These are phyloP conservation scores for Tretioscincus oriximinensis DNA, from an alignment of 2,113 vertebrate species.

Conservation along the genomic window DNA sequence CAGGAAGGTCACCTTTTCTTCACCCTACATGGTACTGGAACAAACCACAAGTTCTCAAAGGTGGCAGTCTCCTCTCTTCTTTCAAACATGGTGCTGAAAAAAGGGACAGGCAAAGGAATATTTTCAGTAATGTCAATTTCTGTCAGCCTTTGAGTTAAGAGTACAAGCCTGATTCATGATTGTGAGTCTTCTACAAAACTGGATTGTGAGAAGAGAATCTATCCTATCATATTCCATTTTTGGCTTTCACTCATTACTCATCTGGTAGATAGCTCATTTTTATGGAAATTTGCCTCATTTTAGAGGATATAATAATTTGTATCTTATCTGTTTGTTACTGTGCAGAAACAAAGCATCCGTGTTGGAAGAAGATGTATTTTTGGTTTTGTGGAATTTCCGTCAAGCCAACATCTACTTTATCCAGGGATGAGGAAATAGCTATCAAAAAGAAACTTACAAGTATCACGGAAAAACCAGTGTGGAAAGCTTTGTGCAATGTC, in stretches of 20 bases:
- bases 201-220: too few relatives aligned
- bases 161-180: background rate
- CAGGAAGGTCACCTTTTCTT: background rate
- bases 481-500: slow-evolving; percentile 80
- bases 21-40: background rate
- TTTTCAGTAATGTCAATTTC: background rate
- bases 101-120: background rate
- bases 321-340: background rate
- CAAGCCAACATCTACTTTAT: slow-evolving; percentile 29
- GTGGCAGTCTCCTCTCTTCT: background rate
- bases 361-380: slow-evolving; percentile 69
- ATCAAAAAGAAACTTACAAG: slow-evolving; percentile 75
- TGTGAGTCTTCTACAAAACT: background rate
- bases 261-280: background rate
- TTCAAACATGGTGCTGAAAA: background rate
- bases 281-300: background rate
- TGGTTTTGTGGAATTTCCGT: slow-evolving; percentile 83
- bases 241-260: too few relatives aligned
- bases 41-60: background rate
- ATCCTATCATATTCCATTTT: background rate
- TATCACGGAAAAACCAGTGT: slow-evolving; percentile 79
- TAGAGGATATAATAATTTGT: background rate
- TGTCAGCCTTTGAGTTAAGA: background rate
- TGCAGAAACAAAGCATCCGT: slow-evolving; percentile 27
- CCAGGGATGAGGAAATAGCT: slow-evolving; percentile 64